A percentile compares a stretch with the other conserved stretches of the same genome.
phyloP scores from a whole-genome alignment of 2,113 vertebrate species.

The Saiga tatarica region DNA sequence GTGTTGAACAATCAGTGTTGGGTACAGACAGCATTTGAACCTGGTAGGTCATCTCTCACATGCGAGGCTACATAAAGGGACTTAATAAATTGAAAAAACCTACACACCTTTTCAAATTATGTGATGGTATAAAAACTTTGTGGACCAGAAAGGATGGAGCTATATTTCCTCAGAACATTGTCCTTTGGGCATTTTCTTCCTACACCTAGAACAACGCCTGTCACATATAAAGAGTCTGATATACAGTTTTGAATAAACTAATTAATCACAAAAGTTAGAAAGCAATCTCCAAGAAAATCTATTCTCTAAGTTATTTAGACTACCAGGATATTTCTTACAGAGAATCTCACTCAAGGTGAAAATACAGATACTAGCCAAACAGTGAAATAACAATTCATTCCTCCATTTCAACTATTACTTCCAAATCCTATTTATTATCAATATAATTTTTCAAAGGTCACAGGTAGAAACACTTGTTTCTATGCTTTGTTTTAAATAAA shows the following conservation, averaged over 20 bases:
- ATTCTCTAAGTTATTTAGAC: background rate
- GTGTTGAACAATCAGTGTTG: background rate
- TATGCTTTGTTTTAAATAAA: background rate
- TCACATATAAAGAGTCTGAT: background rate
- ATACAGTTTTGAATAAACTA: background rate
- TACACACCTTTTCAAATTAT: background rate
- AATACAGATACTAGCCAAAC: background rate
- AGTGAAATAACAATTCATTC: background rate
- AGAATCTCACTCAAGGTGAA: background rate
- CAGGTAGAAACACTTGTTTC: background rate
- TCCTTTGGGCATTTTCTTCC: background rate
- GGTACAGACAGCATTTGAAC: background rate
- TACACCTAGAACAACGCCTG: background rate
- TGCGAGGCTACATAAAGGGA: background rate
- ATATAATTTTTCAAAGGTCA: background rate
- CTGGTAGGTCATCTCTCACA: background rate
- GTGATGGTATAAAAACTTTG: background rate
- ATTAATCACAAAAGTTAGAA: background rate
- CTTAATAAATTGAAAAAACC: constrained; percentile 8
- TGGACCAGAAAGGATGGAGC: background rate
- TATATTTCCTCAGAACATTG: background rate
- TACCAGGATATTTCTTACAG: background rate
- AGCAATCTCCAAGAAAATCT: background rate
- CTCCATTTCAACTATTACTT: background rate
- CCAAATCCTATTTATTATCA: background rate